Percentiles rank a stretch among this genome's conserved stretches.
phyloP scores from a whole-genome alignment of 2,797 vertebrate species.

The Sciurus carolinensis region DNA sequence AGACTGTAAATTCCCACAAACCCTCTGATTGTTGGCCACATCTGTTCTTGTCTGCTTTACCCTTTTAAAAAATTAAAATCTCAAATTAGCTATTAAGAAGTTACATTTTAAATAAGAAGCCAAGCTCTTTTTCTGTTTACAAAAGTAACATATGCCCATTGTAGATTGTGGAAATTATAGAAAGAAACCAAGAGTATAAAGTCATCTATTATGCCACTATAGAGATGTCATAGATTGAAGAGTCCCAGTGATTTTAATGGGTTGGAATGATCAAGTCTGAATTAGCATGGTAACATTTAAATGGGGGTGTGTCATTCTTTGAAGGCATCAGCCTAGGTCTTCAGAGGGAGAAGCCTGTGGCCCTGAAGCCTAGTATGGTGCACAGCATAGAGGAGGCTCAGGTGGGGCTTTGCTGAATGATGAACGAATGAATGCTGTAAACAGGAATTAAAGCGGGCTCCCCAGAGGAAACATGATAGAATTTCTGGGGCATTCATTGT shows the following conservation, averaged over 20 bases:
- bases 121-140: not conserved
- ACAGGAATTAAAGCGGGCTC: not conserved
- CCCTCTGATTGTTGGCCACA: not conserved
- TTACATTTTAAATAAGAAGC: conserved; percentile 22
- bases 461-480: not conserved
- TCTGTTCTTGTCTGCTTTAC: not conserved
- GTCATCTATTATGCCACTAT: not conserved
- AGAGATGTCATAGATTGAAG: not conserved
- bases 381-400: not conserved
- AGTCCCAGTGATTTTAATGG: not conserved
- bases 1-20: not conserved
- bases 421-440: not conserved
- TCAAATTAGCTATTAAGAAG: not conserved
- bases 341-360: not conserved
- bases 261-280: no score
- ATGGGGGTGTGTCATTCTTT: not conserved
- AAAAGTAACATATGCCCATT: not conserved
- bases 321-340: not conserved
- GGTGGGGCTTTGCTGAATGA: not conserved
- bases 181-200: not conserved
- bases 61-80: conserved; percentile 13
- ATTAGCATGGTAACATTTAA: not conserved
- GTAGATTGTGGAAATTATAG: not conserved
- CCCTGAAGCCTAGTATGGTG: not conserved
- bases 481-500: not conserved